Base-by-base conservation (phyloP, 2,888 invertebrate species). In the Drosophila multiciliata region DNA sequence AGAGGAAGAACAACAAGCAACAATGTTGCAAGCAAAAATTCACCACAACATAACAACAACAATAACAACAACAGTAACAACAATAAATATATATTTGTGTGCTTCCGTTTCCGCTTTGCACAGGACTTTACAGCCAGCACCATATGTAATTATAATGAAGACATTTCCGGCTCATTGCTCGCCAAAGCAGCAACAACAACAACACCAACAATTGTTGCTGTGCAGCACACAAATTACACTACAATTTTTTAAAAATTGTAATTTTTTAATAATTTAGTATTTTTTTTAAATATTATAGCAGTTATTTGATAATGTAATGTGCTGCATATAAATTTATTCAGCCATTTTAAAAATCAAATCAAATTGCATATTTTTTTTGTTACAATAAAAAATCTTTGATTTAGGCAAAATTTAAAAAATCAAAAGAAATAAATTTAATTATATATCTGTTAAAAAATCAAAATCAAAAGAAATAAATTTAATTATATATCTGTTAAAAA, bases 61-160 rank as follows among this genome's bases (percentile, higher is more conserved):
- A 23, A 23, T 15, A 36, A 35, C 12, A 36, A 6, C 6, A 36
- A 36, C 15, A 55, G 23, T 48, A 12, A 12, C 32, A 75, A 74
- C 66, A 80, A 85, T 75, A 85, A 78, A 78, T 72, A 75, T 75
- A 83, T 80, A 88, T 88, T 72, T 60, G 79, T 69, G 65, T 75
- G 80, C 80, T 78, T 79, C 81, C 80, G 80, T 61, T 75, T 88
- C 75, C 73, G 78, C 50, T 68, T 66, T 53, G 66, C 66, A 52
- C 53, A 63, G 50, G 66, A 48, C 52, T 40, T 29, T 38, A 40
- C 52, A 50, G 60, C 58, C 53, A 50, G 63, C 73, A 69, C 73
- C 82, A 80, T 73, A 80, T 82, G 85, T 89, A 87, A 83, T 87
- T 83, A 88, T 85, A 89, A 89, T 89, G 90, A 87, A 87, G 87